phyloP scores from a whole-genome alignment of 23 tunicate genomes.

The Botrylloides violaceus region DNA sequence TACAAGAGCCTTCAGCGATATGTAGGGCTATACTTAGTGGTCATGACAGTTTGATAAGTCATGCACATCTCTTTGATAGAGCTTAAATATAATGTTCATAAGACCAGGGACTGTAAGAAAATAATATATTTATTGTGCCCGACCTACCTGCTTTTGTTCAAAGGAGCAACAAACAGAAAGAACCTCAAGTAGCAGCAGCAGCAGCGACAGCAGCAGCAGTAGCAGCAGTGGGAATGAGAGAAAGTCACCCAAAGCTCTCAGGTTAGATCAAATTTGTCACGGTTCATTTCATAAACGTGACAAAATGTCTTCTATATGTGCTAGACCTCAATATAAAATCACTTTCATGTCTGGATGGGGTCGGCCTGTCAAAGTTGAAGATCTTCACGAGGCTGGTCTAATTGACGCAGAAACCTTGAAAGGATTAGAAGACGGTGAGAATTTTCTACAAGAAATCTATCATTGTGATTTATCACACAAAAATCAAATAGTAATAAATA shows the following conservation, averaged over 20 bases:
- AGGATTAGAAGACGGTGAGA: background rate
- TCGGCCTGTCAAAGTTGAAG: constrained; percentile 39
- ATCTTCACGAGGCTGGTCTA: constrained; percentile 40
- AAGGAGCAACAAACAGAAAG: background rate
- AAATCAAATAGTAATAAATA: too few relatives aligned
- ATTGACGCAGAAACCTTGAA: constrained; percentile 24
- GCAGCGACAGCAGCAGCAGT: background rate
- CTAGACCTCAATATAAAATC: background rate
- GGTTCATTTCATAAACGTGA: too few relatives aligned
- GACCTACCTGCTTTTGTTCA: too few relatives aligned
- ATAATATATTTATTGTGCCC: too few relatives aligned
- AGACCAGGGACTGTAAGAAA: too few relatives aligned
- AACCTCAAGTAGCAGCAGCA: constrained; percentile 1
- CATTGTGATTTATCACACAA: background rate
- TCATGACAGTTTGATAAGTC: too few relatives aligned
- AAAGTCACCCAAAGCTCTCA: background rate
- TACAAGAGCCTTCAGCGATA: too few relatives aligned
- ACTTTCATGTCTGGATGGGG: constrained; percentile 59
- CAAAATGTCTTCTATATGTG: too few relatives aligned
- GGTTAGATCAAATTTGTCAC: background rate
- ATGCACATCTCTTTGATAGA: too few relatives aligned
- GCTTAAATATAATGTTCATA: too few relatives aligned
- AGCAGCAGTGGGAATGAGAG: background rate
- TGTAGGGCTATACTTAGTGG: too few relatives aligned
- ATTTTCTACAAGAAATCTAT: background rate